These are phyloP conservation scores for Diorhabda carinulata DNA, from an alignment of 1,140 invertebrate genomes.

Conservation along the genomic window DNA sequence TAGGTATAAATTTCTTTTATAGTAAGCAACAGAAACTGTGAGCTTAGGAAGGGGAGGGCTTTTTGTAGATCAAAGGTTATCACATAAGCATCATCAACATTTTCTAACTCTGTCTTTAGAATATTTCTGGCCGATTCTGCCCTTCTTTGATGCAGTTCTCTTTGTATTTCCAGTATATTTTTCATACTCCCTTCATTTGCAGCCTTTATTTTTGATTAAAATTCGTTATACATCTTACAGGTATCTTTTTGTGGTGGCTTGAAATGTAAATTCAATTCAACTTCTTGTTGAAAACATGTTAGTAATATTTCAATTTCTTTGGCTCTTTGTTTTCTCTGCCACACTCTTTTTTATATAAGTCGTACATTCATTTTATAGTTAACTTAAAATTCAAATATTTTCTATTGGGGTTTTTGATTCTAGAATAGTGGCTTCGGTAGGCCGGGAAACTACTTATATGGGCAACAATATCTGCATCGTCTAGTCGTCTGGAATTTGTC, in stretches of 20 bases:
- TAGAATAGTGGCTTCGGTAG: constrained; percentile 24
- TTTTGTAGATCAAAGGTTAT: constrained; percentile 18
- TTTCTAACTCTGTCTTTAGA: constrained; percentile 4
- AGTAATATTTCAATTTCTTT: constrained; percentile 18
- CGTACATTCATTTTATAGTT: constrained; percentile 30
- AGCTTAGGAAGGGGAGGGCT: constrained; percentile 22
- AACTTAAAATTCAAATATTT: constrained; percentile 22
- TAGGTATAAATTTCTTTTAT: constrained; percentile 23
- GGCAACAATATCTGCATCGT: constrained; percentile 16
- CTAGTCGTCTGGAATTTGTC: constrained; percentile 15
- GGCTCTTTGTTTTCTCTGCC: constrained; percentile 13
- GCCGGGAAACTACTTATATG: constrained; percentile 27
- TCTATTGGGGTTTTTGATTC: constrained; percentile 21
- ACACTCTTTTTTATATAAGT: constrained; percentile 25
- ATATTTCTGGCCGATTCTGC: constrained; percentile 6
- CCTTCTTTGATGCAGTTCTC: constrained; percentile 6
- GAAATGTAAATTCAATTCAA: constrained; percentile 26
- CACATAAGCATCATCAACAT: not conserved
- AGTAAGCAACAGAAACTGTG: constrained; percentile 12
- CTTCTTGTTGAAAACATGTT: constrained; percentile 17
- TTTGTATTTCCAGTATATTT: constrained; percentile 4
- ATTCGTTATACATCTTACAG: constrained; percentile 14
- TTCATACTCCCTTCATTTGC: not conserved
- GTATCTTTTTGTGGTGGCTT: constrained; percentile 5
- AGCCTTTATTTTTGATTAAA: not conserved